Percentiles rank a stretch among this genome's conserved stretches.
Conservation (phyloP, 2,797 vertebrate species). For the Enteromius mattozi region DNA sequence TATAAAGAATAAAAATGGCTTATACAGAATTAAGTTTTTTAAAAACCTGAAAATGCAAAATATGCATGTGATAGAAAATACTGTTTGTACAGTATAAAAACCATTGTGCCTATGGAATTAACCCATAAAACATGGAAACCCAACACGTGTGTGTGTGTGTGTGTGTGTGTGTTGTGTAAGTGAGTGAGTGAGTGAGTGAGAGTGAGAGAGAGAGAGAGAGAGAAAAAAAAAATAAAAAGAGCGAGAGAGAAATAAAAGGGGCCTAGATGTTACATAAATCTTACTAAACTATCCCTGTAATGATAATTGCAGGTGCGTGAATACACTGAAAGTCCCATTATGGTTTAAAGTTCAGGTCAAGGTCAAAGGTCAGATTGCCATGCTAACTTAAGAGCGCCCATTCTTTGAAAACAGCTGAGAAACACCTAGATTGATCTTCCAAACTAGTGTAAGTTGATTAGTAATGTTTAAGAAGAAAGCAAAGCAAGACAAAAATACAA, state of each 20-base stretch:
- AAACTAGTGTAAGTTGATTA: background rate
- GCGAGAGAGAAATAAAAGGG: background rate
- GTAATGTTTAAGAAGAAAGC: background rate
- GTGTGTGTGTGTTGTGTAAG: no score
- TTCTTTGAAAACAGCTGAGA: background rate
- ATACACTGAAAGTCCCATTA: constrained; percentile 21
- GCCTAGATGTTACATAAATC: constrained; percentile 17
- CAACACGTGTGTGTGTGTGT: no score
- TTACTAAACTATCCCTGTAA: constrained; percentile 11
- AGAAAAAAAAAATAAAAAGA: background rate
- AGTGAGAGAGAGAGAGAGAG: background rate
- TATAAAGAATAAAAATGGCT: no score
- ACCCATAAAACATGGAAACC: no score
- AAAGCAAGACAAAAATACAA: background rate
- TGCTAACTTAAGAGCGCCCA: background rate
- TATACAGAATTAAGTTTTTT: no score
- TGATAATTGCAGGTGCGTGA: constrained; percentile 30
- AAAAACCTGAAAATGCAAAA: no score
- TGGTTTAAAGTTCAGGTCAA: constrained; percentile 22
- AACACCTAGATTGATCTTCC: background rate
- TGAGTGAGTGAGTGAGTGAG: background rate
- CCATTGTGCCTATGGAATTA: no score
- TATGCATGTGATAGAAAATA: no score
- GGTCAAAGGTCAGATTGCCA: constrained; percentile 9
- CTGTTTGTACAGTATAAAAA: no score